phyloP scores from a whole-genome alignment of 2,797 vertebrate species.

The Sebastes reedi region DNA sequence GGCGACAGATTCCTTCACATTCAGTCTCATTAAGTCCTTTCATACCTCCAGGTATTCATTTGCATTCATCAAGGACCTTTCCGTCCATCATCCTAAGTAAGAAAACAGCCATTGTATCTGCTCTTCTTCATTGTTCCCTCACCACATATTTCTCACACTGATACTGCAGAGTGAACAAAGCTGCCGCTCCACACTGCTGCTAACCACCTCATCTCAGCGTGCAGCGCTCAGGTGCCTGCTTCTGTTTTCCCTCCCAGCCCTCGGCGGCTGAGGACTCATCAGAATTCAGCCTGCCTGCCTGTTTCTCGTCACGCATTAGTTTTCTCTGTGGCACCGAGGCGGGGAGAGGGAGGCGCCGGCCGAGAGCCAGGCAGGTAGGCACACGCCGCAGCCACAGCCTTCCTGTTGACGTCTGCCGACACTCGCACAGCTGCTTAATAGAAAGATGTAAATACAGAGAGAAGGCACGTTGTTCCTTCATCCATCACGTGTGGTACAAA shows the following conservation, averaged over 20 bases:
- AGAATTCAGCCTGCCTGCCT: constrained; percentile 60
- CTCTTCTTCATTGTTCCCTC: constrained; percentile 19
- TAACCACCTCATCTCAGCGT: constrained; percentile 51
- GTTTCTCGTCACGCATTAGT: constrained; percentile 48
- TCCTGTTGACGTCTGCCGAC: constrained; percentile 53
- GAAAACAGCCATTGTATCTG: constrained; percentile 17
- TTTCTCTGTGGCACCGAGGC: constrained; percentile 28
- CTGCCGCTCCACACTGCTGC: constrained; percentile 34
- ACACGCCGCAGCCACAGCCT: constrained; percentile 39
- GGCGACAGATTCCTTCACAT: background rate
- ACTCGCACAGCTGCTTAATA: constrained; percentile 36
- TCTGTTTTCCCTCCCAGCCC: constrained; percentile 32
- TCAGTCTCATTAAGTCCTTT: constrained; percentile 7
- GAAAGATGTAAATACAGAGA: constrained; percentile 44
- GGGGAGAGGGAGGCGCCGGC: constrained; percentile 11
- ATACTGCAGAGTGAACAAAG: constrained; percentile 43
- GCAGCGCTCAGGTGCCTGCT: constrained; percentile 51
- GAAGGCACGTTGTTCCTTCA: background rate
- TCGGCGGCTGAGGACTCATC: constrained; percentile 58
- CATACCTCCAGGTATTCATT: background rate
- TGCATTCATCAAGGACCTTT: constrained; percentile 19
- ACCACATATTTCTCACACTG: constrained; percentile 33
- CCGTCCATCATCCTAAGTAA: background rate
- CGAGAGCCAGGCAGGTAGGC: constrained; percentile 33
- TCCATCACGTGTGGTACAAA: constrained; percentile 3